A percentile compares a stretch with the other conserved stretches of the same genome.
phyloP scores from a whole-genome alignment of 2,888 invertebrate genomes.

The Platynereis dumerilii region DNA sequence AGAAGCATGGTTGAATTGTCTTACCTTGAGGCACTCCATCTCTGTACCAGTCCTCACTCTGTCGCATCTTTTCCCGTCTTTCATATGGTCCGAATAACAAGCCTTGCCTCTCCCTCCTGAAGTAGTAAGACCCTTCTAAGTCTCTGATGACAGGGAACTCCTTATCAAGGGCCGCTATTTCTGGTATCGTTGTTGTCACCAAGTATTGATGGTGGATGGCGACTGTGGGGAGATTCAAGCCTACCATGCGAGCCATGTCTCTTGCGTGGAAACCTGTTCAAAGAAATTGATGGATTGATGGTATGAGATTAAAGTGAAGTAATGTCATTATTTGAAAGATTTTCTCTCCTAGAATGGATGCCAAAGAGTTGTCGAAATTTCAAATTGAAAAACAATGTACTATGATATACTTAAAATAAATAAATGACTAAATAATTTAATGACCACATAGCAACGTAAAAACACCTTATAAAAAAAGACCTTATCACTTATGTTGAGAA shows the following conservation, averaged over 20 bases:
- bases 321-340: no score
- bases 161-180: constrained; percentile 45
- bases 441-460: no score
- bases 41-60: constrained; percentile 62
- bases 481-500: no score
- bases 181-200: constrained; percentile 57
- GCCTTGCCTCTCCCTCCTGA: constrained; percentile 60
- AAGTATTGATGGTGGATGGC: constrained; percentile 66
- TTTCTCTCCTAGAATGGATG: no score
- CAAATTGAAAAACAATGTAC: no score
- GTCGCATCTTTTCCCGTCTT: constrained; percentile 54
- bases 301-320: no score
- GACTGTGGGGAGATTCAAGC: constrained; percentile 62
- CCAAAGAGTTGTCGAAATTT: no score
- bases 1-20: background rate
- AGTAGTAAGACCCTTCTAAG: constrained; percentile 64
- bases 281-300: no score
- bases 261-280: constrained; percentile 65
- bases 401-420: no score
- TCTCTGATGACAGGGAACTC: constrained; percentile 64
- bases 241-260: constrained; percentile 62
- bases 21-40: constrained; percentile 59
- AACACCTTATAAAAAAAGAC: no score
- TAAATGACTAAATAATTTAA: no score
- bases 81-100: constrained; percentile 65